These are phyloP conservation scores for Drosophila ambigua DNA, from an alignment of 1,140 invertebrate species.

Conservation along the genomic window DNA sequence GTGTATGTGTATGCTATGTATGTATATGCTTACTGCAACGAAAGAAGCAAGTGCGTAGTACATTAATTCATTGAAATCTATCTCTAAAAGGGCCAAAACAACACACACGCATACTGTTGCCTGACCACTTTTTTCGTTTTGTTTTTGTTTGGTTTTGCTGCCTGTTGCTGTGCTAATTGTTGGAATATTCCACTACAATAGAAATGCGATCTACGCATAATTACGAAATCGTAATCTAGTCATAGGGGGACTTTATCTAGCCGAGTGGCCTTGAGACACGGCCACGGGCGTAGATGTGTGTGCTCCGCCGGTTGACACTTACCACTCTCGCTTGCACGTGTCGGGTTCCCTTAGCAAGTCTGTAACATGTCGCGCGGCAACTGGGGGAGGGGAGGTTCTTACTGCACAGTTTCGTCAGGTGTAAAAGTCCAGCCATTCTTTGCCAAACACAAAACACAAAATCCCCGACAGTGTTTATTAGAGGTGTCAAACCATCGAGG, in stretches of 20 bases:
- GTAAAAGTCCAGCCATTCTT: slow-evolving; percentile 71
- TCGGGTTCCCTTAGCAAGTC: slow-evolving; percentile 16
- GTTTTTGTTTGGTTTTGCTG: neutral
- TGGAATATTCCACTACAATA: slow-evolving; percentile 8
- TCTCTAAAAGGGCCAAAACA: slow-evolving; percentile 65
- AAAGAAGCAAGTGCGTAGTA: slow-evolving; percentile 67
- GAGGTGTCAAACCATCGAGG: too few relatives aligned
- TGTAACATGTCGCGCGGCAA: slow-evolving; percentile 43
- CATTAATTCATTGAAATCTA: slow-evolving; percentile 36
- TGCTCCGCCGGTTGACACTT: slow-evolving; percentile 29
- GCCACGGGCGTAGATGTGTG: neutral
- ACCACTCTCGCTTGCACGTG: slow-evolving; percentile 59
- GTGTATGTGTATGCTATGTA: slow-evolving; percentile 4
- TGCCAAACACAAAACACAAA: slow-evolving; percentile 54
- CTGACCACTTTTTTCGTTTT: slow-evolving; percentile 39
- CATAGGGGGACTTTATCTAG: slow-evolving; percentile 29
- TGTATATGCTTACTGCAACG: slow-evolving; percentile 72
- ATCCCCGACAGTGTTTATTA: too few relatives aligned
- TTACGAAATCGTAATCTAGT: slow-evolving; percentile 72
- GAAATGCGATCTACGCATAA: slow-evolving; percentile 30
- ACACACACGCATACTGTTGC: slow-evolving; percentile 72
- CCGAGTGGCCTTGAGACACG: slow-evolving; percentile 62
- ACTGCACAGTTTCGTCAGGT: slow-evolving; percentile 71
- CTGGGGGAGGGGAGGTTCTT: slow-evolving; percentile 47
- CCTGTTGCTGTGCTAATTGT: neutral